Evolutionary conservation across 2,113 vertebrate species (phyloP), one percentile per base, ranked within the genome.

Genomic region (Rutilus rutilus): DNA sequence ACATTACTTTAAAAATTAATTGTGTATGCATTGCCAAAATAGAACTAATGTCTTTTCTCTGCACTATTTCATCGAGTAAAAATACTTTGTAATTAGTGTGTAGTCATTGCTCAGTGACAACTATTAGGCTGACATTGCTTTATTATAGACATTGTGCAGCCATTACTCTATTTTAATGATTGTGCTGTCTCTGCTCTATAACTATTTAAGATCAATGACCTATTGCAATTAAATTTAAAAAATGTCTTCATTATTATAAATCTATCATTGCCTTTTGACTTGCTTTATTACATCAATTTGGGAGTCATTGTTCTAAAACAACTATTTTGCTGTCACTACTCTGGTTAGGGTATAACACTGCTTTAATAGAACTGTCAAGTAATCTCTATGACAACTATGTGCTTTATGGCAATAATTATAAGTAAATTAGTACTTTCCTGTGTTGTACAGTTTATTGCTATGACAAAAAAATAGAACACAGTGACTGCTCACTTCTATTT

Each of bases 61-160:
- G 42, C 71, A 25, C n/a, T 47, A 17, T 17, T n/a, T 36, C 21
- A 27, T 59, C 7, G 2, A n/a, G 11, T 79, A 59, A 62, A 78
- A 62, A 62, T 62, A 57, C 71, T 79, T 79, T 9, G n/a, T 27
- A 33, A 71, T 69, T 36, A 25, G 21, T 25, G 12, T 62, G 33
- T 60, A 79, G 21, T 79, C 77, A 78, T 4, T 78, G 30, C 54
- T 60, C 33, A 60, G 21, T 60, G 54, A 79, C 33, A 79, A 79
- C 33, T 39, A 60, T 59, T 79, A 27, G 54, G 52, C 57, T 79
- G 77, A n/a, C 54, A 25, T 21, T 39, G 77, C 23, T 42, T 60
- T 30, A 78, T 78, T 60, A 59, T 23, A 78, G 71, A 74, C 5
- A 60, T 78, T 78, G 50, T 57, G 50, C 33, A 78, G 19, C 59